phyloP scores from a whole-genome alignment of 2,113 vertebrate species.

The Odocoileus hemionus region DNA sequence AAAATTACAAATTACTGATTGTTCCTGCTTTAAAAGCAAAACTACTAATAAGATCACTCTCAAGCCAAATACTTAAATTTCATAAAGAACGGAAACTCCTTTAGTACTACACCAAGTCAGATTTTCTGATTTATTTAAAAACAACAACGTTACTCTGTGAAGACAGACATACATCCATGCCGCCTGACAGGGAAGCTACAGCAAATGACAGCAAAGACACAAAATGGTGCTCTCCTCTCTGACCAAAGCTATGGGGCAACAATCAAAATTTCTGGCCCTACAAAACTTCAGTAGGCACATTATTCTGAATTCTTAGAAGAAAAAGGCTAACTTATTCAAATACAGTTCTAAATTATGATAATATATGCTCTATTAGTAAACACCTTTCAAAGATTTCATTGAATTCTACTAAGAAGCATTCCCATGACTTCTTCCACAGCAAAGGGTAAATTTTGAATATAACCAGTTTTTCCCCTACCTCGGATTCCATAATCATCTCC shows the following conservation, averaged over 20 bases:
- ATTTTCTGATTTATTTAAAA: not conserved
- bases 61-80: not conserved
- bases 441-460: not conserved
- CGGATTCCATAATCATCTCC: not conserved
- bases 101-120: not conserved
- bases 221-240: not conserved
- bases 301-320: not conserved
- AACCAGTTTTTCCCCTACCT: not conserved
- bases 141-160: not conserved
- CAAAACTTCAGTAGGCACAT: not conserved
- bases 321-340: not conserved
- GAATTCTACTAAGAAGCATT: not conserved
- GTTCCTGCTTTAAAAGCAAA: not conserved
- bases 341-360: not conserved
- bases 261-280: not conserved
- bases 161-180: not conserved
- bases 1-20: not conserved
- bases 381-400: not conserved
- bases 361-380: not conserved
- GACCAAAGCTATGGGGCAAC: not conserved
- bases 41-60: not conserved
- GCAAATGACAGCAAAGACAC: not conserved
- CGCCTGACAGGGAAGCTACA: not conserved
- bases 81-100: not conserved
- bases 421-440: not conserved